Conservation (phyloP, 1,140 invertebrate species). For the Hyles vespertilio region DNA sequence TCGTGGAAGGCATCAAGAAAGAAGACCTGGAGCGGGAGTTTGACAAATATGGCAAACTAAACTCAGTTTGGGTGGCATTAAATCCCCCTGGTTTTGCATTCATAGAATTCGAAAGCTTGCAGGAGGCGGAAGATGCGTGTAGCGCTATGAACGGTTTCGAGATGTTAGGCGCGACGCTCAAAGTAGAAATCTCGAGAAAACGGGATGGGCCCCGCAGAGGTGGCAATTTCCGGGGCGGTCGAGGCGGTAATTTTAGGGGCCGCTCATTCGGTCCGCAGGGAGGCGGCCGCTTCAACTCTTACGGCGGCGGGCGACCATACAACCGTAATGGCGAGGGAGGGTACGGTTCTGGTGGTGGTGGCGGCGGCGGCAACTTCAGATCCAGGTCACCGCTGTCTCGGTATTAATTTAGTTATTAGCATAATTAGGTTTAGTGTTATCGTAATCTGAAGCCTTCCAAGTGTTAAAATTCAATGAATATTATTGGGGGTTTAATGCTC, state of each 20-base stretch:
- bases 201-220: constrained; percentile 78
- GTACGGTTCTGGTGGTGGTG: constrained; percentile 62
- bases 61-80: constrained; percentile 91
- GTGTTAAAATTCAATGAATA: constrained; percentile 69
- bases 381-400: constrained; percentile 69
- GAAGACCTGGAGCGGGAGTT: constrained; percentile 91
- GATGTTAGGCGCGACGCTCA: constrained; percentile 86
- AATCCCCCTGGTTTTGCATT: constrained; percentile 96
- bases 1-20: constrained; percentile 89
- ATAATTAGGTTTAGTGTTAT: constrained; percentile 73
- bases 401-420: constrained; percentile 69
- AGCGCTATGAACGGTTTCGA: constrained; percentile 92
- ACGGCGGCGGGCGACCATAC: constrained; percentile 31
- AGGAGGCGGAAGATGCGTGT: constrained; percentile 96
- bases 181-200: constrained; percentile 89
- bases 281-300: constrained; percentile 33
- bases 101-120: constrained; percentile 96
- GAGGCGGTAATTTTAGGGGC: constrained; percentile 55
- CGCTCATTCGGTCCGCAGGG: constrained; percentile 43
- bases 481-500: constrained; percentile 67
- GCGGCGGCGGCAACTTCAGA: constrained; percentile 69
- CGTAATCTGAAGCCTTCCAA: constrained; percentile 73
- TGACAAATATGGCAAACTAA: constrained; percentile 93
- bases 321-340: constrained; percentile 64
- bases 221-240: constrained; percentile 72